A percentile compares a stretch with the other conserved stretches of the same genome.
These are phyloP conservation scores for Xanthia togata DNA, from an alignment of 2,888 invertebrate species.

Conservation along the genomic window DNA sequence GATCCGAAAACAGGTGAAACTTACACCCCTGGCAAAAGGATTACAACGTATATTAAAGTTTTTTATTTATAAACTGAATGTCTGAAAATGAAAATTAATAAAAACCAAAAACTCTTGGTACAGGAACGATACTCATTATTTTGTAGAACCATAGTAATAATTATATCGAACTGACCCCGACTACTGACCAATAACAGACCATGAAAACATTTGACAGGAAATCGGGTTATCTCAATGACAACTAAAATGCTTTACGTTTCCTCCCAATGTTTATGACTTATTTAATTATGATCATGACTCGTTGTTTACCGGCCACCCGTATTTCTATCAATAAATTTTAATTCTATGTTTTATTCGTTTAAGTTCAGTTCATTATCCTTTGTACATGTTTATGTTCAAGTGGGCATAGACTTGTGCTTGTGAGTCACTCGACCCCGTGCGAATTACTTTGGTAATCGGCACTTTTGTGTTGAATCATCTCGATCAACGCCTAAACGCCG, in stretches of 20 bases:
- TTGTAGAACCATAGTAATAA: conserved; percentile 8
- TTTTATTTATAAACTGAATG: neutral
- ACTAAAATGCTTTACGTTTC: conserved; percentile 76
- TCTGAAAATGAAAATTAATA: neutral
- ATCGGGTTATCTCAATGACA: conserved; percentile 84
- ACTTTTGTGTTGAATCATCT: conserved; percentile 64
- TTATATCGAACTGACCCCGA: conserved; percentile 21
- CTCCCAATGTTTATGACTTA: conserved; percentile 74
- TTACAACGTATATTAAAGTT: neutral
- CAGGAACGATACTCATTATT: conserved; percentile 3
- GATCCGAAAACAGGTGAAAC: conserved; percentile 3
- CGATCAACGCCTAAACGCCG: conserved; percentile 36
- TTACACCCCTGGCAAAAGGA: neutral
- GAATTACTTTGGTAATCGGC: conserved; percentile 52
- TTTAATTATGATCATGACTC: conserved; percentile 65
- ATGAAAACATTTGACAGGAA: conserved; percentile 80
- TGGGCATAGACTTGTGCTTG: conserved; percentile 30
- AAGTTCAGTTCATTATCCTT: conserved; percentile 61
- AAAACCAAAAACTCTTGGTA: neutral
- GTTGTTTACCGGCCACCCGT: conserved; percentile 56
- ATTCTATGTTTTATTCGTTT: conserved; percentile 30
- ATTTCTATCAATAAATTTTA: conserved; percentile 44
- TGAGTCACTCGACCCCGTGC: conserved; percentile 59
- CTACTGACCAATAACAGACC: conserved; percentile 55
- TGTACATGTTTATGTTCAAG: conserved; percentile 34